Evolutionary conservation across 2,113 vertebrate species (phyloP).

Genomic region (Rousettus leschenaultii): DNA sequence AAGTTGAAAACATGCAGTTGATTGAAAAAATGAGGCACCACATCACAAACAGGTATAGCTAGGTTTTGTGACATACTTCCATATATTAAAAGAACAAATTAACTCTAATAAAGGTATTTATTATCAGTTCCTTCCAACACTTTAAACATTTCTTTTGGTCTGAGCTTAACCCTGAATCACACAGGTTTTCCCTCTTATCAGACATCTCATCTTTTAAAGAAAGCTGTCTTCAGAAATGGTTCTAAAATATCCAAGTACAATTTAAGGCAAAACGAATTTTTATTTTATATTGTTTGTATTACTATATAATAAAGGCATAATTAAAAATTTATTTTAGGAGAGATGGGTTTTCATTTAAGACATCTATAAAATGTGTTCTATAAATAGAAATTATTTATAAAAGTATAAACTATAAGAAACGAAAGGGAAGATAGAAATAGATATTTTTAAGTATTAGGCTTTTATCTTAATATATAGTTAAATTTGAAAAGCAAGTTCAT

Average conservation of each 20-base stretch:
- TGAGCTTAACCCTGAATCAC: constrained; percentile 38
- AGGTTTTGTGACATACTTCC: constrained; percentile 70
- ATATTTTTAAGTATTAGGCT: not conserved
- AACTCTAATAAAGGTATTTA: constrained; percentile 47
- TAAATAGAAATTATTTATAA: constrained; percentile 8
- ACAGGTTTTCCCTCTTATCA: constrained; percentile 25
- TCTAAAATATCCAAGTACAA: constrained; percentile 9
- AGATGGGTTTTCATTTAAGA: constrained; percentile 19
- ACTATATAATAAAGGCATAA: constrained; percentile 53
- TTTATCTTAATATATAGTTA: not conserved
- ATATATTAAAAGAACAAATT: constrained; percentile 67
- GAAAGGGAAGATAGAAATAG: constrained; percentile 12
- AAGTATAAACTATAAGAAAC: not conserved
- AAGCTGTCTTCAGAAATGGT: constrained; percentile 31
- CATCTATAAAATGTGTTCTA: not conserved
- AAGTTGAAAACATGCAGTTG: constrained; percentile 80
- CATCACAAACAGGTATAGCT: constrained; percentile 75
- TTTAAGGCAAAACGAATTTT: not conserved
- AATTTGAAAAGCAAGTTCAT: not conserved
- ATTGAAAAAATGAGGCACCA: constrained; percentile 64
- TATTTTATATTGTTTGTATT: constrained; percentile 1
- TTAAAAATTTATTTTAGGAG: constrained; percentile 54
- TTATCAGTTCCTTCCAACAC: constrained; percentile 61
- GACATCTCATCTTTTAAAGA: not conserved
- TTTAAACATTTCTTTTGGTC: constrained; percentile 41